A percentile compares a stretch with the other conserved stretches of the same genome.
Evolutionary conservation across 2,113 vertebrate genomes (phyloP).

Genomic region (Engraulis encrasicolus): DNA sequence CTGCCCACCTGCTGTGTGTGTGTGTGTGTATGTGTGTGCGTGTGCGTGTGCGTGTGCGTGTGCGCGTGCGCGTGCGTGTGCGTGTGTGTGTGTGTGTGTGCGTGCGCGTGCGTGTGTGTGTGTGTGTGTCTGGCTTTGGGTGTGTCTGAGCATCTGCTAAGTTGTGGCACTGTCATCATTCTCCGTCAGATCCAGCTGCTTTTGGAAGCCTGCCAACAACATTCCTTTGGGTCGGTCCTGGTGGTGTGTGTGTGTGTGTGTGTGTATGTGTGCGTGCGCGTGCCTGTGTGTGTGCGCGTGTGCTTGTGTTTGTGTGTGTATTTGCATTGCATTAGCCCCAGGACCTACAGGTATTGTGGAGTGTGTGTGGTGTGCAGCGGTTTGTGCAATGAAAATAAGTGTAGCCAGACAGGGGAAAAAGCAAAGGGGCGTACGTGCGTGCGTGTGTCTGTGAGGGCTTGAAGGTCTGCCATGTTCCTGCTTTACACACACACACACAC

Average conservation of each 20-base stretch:
- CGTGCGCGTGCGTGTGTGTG: not conserved
- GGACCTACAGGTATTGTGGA: not conserved
- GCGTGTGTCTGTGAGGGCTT: not conserved
- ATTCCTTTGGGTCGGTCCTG: not conserved
- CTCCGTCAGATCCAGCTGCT: constrained; percentile 7
- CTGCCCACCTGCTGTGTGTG: not conserved
- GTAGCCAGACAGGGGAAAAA: not conserved
- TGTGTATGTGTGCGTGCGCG: not conserved
- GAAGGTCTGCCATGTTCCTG: not conserved
- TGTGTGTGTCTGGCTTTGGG: constrained; percentile 2
- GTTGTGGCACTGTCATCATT: constrained; percentile 15
- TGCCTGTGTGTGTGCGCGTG: not conserved
- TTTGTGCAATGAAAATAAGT: not conserved
- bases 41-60: not conserved
- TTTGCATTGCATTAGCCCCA: not conserved
- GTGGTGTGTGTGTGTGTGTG: constrained; percentile 14
- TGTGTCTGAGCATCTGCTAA: constrained; percentile 10
- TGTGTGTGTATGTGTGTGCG: not conserved
- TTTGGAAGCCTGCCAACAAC: not conserved
- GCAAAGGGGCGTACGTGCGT: too few relatives aligned
- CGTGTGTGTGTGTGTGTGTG: not conserved
- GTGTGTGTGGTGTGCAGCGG: not conserved
- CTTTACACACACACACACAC: too few relatives aligned
- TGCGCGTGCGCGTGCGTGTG: not conserved
- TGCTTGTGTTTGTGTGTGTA: not conserved